phyloP scores from a whole-genome alignment of 1,140 invertebrate species.

The Drosophila auraria region DNA sequence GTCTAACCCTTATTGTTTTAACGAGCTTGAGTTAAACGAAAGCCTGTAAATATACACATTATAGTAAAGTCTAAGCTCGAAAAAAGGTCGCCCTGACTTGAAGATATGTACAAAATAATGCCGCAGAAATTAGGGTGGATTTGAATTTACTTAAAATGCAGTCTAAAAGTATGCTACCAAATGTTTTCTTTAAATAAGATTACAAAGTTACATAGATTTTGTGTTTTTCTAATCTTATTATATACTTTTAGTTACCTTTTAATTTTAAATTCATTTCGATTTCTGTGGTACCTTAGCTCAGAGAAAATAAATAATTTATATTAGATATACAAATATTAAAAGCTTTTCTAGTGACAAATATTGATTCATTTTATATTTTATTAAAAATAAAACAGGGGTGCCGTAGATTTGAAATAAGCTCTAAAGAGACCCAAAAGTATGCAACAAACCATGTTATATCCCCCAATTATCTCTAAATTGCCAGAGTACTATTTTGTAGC shows the following conservation, averaged over 20 bases:
- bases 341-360: no score
- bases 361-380: no score
- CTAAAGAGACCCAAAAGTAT: background rate
- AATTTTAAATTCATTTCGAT: no score
- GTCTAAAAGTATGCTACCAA: background rate
- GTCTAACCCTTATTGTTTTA: slow-evolving; percentile 61
- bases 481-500: no score
- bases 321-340: no score
- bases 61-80: slow-evolving; percentile 24
- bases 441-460: background rate
- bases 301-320: no score
- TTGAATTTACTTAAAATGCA: background rate
- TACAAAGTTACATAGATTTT: no score
- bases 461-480: no score
- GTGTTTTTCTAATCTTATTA: background rate
- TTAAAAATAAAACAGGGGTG: no score
- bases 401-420: background rate
- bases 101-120: background rate
- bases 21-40: slow-evolving; percentile 37
- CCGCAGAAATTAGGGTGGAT: background rate
- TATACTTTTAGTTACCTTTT: no score
- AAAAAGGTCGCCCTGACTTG: background rate
- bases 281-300: no score
- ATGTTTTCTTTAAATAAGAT: no score
- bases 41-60: slow-evolving; percentile 52